A percentile compares a stretch with the other conserved stretches of the same genome.
phyloP scores from a whole-genome alignment of 1,140 invertebrate species.

The Scaptomyza pallida region DNA sequence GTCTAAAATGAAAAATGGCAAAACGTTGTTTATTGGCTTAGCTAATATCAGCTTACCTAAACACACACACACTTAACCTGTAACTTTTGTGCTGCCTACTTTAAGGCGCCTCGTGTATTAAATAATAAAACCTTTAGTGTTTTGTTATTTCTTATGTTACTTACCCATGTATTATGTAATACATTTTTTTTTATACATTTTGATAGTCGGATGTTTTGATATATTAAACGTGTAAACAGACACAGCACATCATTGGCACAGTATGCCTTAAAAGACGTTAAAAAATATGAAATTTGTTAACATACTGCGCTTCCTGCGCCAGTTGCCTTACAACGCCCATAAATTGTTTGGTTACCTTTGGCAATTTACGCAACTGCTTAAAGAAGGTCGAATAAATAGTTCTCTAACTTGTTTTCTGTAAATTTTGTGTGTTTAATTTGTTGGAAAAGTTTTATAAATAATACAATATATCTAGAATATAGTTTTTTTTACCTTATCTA shows the following conservation, averaged over 20 bases:
- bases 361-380: conserved; percentile 33
- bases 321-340: conserved; percentile 26
- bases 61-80: neutral
- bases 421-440: neutral
- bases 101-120: conserved; percentile 29
- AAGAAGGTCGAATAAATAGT: neutral
- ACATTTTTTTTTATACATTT: conserved; percentile 71
- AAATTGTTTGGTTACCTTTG: conserved; percentile 50
- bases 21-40: conserved; percentile 70
- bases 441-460: too few relatives aligned
- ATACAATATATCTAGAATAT: too few relatives aligned
- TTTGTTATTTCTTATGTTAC: conserved; percentile 37
- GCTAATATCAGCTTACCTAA: conserved; percentile 41
- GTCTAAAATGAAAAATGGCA: conserved; percentile 72
- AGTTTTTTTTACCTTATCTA: neutral
- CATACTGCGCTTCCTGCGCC: conserved; percentile 2
- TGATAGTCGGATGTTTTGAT: conserved; percentile 52
- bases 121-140: conserved; percentile 40
- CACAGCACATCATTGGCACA: conserved; percentile 39
- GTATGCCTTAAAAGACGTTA: neutral
- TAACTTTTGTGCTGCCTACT: conserved; percentile 39
- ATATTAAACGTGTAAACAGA: conserved; percentile 56
- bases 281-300: conserved; percentile 9
- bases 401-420: neutral
- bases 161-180: conserved; percentile 46